Evolutionary conservation across 2,888 invertebrate species (phyloP).

Genomic region (Tipula vernalis): DNA sequence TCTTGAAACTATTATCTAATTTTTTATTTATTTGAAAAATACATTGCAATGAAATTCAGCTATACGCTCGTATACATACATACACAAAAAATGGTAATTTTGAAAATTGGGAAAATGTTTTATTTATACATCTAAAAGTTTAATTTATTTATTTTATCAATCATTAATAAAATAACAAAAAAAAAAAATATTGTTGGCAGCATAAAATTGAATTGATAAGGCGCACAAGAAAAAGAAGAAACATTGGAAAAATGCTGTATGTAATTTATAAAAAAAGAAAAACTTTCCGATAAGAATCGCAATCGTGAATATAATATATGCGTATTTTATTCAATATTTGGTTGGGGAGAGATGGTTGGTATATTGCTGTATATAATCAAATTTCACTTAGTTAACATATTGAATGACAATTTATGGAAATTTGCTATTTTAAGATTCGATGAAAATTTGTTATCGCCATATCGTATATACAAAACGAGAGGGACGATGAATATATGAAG

Average conservation of each 20-base stretch:
- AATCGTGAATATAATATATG: not conserved
- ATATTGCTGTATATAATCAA: not conserved
- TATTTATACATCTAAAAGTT: not conserved
- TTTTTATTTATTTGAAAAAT: not conserved
- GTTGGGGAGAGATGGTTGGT: not conserved
- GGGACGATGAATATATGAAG: not conserved
- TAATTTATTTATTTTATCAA: slow-evolving; percentile 4
- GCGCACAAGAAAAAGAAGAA: not conserved
- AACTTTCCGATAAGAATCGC: not conserved
- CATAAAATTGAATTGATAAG: not conserved
- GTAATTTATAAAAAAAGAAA: not conserved
- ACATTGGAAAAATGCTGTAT: not conserved
- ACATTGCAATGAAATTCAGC: not conserved
- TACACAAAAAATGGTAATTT: not conserved
- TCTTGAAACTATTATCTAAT: not conserved
- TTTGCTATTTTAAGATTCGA: not conserved
- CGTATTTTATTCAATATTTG: not conserved
- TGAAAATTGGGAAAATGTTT: not conserved
- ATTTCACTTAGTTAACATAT: not conserved
- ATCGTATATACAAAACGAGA: not conserved
- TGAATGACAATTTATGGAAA: slow-evolving; percentile 4
- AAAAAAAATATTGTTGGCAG: not conserved
- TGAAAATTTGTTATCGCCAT: not conserved
- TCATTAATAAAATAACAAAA: not conserved
- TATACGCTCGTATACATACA: not conserved